phyloP scores from a whole-genome alignment of 1,140 invertebrate species.

The Lineus longissimus region DNA sequence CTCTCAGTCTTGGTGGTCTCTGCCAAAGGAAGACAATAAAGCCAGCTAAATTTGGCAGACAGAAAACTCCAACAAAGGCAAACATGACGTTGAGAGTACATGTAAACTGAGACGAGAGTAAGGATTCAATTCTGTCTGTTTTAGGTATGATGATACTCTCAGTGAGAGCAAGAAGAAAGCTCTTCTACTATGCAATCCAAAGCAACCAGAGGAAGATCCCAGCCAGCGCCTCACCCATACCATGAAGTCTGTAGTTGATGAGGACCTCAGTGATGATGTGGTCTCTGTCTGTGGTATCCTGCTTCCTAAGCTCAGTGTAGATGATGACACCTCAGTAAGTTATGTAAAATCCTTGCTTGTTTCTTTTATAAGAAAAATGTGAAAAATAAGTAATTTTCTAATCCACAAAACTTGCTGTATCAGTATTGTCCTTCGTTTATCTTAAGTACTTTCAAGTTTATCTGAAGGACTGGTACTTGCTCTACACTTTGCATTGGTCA shows the following conservation, averaged over 20 bases:
- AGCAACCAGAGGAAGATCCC: not conserved
- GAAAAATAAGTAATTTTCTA: not conserved
- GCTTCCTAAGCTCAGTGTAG: slow-evolving; percentile 1
- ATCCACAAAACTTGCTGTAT: not conserved
- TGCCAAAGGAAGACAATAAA: too few species aligned
- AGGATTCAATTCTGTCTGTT: not conserved
- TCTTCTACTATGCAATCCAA: slow-evolving; percentile 11
- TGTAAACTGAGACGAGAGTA: not conserved
- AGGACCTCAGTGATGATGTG: slow-evolving; percentile 22
- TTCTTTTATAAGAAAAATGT: not conserved
- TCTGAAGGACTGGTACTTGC: not conserved
- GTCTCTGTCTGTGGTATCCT: slow-evolving; percentile 23
- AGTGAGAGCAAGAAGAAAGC: not conserved
- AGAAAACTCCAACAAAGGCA: too few species aligned
- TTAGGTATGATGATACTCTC: slow-evolving; percentile 7
- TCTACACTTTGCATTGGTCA: not conserved
- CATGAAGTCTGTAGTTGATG: slow-evolving; percentile 8
- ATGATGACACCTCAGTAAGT: not conserved
- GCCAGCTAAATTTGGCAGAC: too few species aligned
- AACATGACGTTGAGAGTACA: not conserved
- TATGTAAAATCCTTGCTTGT: not conserved
- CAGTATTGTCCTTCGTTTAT: too few species aligned
- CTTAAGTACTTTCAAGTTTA: not conserved
- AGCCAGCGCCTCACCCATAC: slow-evolving; percentile 10
- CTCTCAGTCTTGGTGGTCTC: too few species aligned